Conservation (phyloP, 53 echinoderm and acorn worm species). For the Astropecten irregularis region DNA sequence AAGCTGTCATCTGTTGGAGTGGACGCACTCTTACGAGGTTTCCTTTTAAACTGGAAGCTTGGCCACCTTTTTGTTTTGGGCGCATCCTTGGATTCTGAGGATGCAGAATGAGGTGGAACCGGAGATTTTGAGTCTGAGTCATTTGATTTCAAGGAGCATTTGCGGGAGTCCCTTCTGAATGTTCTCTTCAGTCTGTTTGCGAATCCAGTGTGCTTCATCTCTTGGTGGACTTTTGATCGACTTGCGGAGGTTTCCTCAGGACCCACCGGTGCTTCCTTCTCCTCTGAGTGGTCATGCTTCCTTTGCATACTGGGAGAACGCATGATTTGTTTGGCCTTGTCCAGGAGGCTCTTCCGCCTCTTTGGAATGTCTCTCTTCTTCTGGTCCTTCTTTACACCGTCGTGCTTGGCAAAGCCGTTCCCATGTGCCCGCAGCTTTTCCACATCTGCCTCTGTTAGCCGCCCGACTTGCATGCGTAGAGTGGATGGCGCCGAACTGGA, state of each 20-base stretch:
- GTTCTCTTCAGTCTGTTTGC: conserved; percentile 79
- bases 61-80: conserved; percentile 77
- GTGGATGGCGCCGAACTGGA: conserved; percentile 91
- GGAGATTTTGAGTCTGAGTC: conserved; percentile 23
- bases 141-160: conserved; percentile 47
- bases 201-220: conserved; percentile 93
- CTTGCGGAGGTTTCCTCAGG: conserved; percentile 35
- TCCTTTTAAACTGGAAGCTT: conserved; percentile 77
- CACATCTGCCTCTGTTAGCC: conserved; percentile 59
- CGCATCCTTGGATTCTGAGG: conserved; percentile 68
- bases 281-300: conserved; percentile 65
- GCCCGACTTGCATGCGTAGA: conserved; percentile 77
- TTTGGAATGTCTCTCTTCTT: conserved; percentile 76
- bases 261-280: conserved; percentile 27
- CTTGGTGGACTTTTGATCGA: conserved; percentile 67
- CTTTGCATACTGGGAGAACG: conserved; percentile 88
- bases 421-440: conserved; percentile 64
- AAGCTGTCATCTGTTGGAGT: conserved; percentile 92
- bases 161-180: conserved; percentile 67
- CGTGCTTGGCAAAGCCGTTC: conserved; percentile 72
- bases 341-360: conserved; percentile 81
- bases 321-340: conserved; percentile 81
- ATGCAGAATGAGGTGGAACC: conserved; percentile 2
- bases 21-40: conserved; percentile 70
- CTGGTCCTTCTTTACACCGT: conserved; percentile 64